Evolutionary conservation across 2,888 invertebrate genomes (phyloP), one percentile per base, ranked within the genome.

Genomic region (Byasa hedistus): DNA sequence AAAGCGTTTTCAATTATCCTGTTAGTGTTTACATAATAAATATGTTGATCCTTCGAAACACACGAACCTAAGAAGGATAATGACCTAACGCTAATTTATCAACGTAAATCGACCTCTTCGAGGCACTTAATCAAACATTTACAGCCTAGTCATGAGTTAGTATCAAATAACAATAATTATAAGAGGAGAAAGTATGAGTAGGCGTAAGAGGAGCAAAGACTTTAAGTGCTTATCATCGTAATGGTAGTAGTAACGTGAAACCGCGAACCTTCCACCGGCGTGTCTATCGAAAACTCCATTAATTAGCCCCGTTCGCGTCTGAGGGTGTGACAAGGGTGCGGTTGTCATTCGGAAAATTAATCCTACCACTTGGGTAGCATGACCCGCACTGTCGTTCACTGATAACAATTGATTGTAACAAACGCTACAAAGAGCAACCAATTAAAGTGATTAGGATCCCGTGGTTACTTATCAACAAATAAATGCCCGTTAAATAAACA

Each of bases 281-380:
- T 77, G 78, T 78, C 82, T 85, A 86, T 87, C 85, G 86, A 87
- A 87, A 88, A 82, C 85, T 82, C 84, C 85, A 86, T 90, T 90
- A 90, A 91, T 91, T 91, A 90, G 88, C 75, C 68, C 69, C 73
- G 77, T 78, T 77, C 76, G 76, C 75, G 74, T 76, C 75, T 70
- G 75, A 39, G 84, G 89, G 90, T 76, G 90, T 81, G 89, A 82
- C 87, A 72, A 69, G 82, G 91, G 91, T 76, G 91, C 80, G 90
- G 89, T 84, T 84, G 81, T 83, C 87, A 87, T 89, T 89, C 81
- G 83, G 84, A 80, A 88, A 88, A 90, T 88, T 91, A 91, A 87
- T 89, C 87, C 86, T 84, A 86, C 82, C 85, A 79, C 81, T 79
- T 78, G 79, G 77, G 79, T 77, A 78, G 79, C 81, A 80, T 79